A percentile compares a stretch with the other conserved stretches of the same genome.
Evolutionary conservation across 2,888 invertebrate species (phyloP).

Genomic region (Ormyrus nitidulus): DNA sequence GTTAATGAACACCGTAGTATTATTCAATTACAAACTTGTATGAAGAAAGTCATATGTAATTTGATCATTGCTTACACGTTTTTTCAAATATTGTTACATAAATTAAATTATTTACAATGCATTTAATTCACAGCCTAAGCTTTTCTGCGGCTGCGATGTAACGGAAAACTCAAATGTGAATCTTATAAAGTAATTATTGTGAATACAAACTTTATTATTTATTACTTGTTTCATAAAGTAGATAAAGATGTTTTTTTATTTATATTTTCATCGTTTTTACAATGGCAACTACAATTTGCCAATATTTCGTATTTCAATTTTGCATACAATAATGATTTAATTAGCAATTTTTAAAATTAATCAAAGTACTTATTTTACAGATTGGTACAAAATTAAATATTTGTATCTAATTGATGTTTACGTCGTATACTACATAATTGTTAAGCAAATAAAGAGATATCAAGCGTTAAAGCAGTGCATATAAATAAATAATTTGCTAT

Average conservation of each 20-base stretch:
- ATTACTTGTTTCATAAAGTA: conserved; percentile 21
- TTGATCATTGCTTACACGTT: conserved; percentile 21
- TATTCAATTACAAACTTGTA: conserved; percentile 26
- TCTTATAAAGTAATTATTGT: conserved; percentile 46
- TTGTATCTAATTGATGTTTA: conserved; percentile 37
- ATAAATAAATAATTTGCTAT: too few species aligned
- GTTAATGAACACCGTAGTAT: conserved; percentile 9
- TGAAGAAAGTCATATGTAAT: conserved; percentile 8
- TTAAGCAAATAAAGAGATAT: neutral
- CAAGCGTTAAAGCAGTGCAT: too few species aligned
- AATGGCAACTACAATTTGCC: conserved; percentile 29
- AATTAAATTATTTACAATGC: conserved; percentile 46
- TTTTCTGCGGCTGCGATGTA: conserved; percentile 8
- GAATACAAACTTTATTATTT: conserved; percentile 33
- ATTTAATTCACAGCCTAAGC: conserved; percentile 14
- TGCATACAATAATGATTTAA: conserved; percentile 8
- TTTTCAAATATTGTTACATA: conserved; percentile 26
- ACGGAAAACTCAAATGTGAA: conserved; percentile 19
- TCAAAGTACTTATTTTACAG: conserved; percentile 24
- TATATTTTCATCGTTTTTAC: conserved; percentile 15
- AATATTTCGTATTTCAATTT: conserved; percentile 19
- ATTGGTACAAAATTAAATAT: conserved; percentile 43
- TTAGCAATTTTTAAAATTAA: conserved; percentile 2
- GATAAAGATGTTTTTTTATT: conserved; percentile 17
- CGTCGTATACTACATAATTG: conserved; percentile 24